Evolutionary conservation across 2,797 vertebrate genomes (phyloP), one percentile per base, ranked within the genome.

Genomic region (Oreortyx pictus): DNA sequence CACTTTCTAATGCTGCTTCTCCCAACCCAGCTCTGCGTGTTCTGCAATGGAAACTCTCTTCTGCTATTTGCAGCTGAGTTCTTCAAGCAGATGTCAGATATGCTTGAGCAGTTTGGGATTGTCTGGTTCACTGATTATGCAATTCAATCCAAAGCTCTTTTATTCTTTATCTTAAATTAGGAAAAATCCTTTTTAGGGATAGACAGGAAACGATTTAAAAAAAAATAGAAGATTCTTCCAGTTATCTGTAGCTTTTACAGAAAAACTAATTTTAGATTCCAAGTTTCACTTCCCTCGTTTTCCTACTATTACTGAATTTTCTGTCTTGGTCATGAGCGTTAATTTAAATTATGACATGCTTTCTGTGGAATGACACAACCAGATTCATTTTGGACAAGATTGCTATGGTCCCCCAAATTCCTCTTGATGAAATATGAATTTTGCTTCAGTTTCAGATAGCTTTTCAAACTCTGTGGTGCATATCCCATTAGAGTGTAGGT

Each of bases 81-180:
- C 86, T 76, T 84, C 56, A 57, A 94, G 92, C 94, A 95, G 96
- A 88, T 92, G 94, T 91, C 3, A 0, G 92, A 83, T 87, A 85
- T 71, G 80, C 87, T 94, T 95, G 91, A 96, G 91, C 94, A 94
- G 96, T 95, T 93, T 67, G 52, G 79, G 82, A 89, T 78, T 95
- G 82, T 90, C 62, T 92, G 86, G 88, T 95, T 95, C 94, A 96
- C 90, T 93, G 94, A 90, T 93, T 95, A 88, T 88, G 74, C 91
- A 54, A 60, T 92, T 94, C 92, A 94, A 95, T 89, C 74, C 88
- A 92, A 89, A 86, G 77, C 76, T 73, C 70, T 78, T 76, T 59
- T 83, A 82, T 92, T 78, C 74, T 67, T 86, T 62, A 46, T 92
- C 90, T 90, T 92, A 91, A 96, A 95, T 85, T 90, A 88, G 92